Conservation (phyloP, 2,888 invertebrate genomes). For the Mycalesis mineus region DNA sequence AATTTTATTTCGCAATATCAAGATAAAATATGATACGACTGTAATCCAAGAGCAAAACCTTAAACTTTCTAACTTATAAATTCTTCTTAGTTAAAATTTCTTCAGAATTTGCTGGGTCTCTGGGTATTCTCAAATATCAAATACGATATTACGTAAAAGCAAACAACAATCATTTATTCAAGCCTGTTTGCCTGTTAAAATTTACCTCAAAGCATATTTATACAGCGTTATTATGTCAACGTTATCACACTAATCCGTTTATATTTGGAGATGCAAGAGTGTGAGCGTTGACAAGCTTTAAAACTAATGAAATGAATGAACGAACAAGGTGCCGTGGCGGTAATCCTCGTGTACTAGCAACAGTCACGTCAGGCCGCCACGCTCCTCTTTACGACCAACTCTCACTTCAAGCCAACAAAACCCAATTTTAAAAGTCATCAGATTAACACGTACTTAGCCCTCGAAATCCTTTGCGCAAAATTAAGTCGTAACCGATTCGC, state of each 20-base stretch:
- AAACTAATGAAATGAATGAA: slow-evolving; percentile 47
- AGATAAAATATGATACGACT: slow-evolving; percentile 8
- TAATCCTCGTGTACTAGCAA: slow-evolving; percentile 55
- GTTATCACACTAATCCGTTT: slow-evolving; percentile 49
- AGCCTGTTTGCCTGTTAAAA: not conserved
- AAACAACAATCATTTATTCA: not conserved
- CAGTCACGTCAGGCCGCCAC: slow-evolving; percentile 57
- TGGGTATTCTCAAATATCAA: not conserved
- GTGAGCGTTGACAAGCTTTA: slow-evolving; percentile 68
- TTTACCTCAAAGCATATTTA: slow-evolving; percentile 1
- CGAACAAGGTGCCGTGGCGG: slow-evolving; percentile 56
- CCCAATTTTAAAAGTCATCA: slow-evolving; percentile 62
- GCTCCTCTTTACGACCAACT: slow-evolving; percentile 47
- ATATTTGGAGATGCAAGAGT: slow-evolving; percentile 52
- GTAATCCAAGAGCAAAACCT: slow-evolving; percentile 20
- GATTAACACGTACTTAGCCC: slow-evolving; percentile 48
- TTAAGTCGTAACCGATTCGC: slow-evolving; percentile 28
- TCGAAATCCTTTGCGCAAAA: slow-evolving; percentile 40
- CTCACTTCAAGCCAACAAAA: slow-evolving; percentile 55
- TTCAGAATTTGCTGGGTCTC: slow-evolving; percentile 10
- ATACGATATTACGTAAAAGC: not conserved
- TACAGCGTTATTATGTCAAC: slow-evolving; percentile 2
- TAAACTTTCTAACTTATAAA: slow-evolving; percentile 5
- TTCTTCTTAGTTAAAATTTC: slow-evolving; percentile 3
- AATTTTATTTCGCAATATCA: not conserved